A percentile compares a stretch with the other conserved stretches of the same genome.
phyloP scores from a whole-genome alignment of 2,888 invertebrate genomes.

The Hemicrepidius hirtus region DNA sequence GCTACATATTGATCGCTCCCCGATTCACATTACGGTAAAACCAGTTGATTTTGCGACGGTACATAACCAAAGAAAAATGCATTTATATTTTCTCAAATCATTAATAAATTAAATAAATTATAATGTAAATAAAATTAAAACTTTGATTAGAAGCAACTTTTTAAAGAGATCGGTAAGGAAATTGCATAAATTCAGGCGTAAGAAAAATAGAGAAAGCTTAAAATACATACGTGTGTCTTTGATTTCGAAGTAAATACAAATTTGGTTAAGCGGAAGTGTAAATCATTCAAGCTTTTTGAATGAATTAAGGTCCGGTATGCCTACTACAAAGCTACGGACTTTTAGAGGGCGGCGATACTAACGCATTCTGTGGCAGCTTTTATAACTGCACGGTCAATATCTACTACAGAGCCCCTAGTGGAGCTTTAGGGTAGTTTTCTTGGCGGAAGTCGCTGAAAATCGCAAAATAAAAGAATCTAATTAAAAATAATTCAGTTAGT shows the following conservation, averaged over 20 bases:
- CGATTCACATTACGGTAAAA: constrained; percentile 36
- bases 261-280: constrained; percentile 25
- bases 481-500: too few species aligned
- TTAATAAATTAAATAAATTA: too few species aligned
- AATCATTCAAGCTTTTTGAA: constrained; percentile 41
- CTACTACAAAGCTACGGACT: constrained; percentile 53
- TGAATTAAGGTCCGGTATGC: constrained; percentile 44
- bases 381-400: constrained; percentile 57
- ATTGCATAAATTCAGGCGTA: constrained; percentile 32
- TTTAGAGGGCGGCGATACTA: constrained; percentile 58
- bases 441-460: neutral
- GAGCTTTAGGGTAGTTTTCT: constrained; percentile 32
- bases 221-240: constrained; percentile 20
- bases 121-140: neutral
- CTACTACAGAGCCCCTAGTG: constrained; percentile 53
- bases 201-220: neutral
- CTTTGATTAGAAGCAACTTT: constrained; percentile 10
- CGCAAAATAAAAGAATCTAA: too few species aligned
- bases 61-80: constrained; percentile 10
- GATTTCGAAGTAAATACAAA: constrained; percentile 9
- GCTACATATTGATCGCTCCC: constrained; percentile 49
- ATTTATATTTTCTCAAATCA: neutral
- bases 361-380: constrained; percentile 56
- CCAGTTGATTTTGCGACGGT: constrained; percentile 24
- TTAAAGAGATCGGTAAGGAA: constrained; percentile 4